A percentile compares a stretch with the other conserved stretches of the same genome.
Conservation (phyloP, 2,888 invertebrate genomes). For the Agriopis aurantiaria region DNA sequence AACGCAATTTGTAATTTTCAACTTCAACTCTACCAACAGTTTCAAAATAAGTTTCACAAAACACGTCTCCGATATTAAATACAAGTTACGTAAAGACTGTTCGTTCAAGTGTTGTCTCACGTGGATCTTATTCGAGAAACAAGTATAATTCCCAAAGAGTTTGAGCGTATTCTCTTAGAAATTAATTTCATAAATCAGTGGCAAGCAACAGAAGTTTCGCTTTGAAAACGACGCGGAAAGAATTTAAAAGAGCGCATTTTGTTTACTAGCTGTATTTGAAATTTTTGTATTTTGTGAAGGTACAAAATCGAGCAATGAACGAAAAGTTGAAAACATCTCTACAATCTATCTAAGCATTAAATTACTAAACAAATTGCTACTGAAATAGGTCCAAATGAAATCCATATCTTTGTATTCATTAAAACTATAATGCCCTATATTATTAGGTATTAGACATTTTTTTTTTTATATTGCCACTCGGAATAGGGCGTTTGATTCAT, state of each 20-base stretch:
- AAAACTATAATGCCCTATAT: too few relatives aligned
- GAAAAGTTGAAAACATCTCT: background rate
- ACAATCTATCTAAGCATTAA: too few relatives aligned
- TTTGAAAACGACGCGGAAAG: conserved; percentile 24
- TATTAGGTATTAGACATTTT: too few relatives aligned
- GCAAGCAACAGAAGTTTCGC: conserved; percentile 56
- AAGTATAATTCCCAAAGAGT: conserved; percentile 75
- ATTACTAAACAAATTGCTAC: too few relatives aligned
- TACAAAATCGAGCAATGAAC: too few relatives aligned
- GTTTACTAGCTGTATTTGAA: conserved; percentile 1
- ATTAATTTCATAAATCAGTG: conserved; percentile 69
- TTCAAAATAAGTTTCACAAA: conserved; percentile 69
- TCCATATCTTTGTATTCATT: too few relatives aligned
- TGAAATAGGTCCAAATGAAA: too few relatives aligned
- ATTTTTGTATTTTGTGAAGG: background rate
- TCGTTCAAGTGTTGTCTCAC: conserved; percentile 69
- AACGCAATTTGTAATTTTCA: conserved; percentile 73
- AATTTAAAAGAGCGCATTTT: conserved; percentile 24
- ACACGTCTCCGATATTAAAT: conserved; percentile 81
- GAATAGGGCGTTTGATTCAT: too few relatives aligned
- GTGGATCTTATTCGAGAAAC: conserved; percentile 73
- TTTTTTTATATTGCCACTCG: too few relatives aligned
- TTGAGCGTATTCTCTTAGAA: conserved; percentile 65
- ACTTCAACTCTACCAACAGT: conserved; percentile 64
- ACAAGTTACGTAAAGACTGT: conserved; percentile 81